A percentile compares a stretch with the other conserved stretches of the same genome.
phyloP scores from a whole-genome alignment of 2,797 vertebrate genomes.

The Coreius guichenoti region DNA sequence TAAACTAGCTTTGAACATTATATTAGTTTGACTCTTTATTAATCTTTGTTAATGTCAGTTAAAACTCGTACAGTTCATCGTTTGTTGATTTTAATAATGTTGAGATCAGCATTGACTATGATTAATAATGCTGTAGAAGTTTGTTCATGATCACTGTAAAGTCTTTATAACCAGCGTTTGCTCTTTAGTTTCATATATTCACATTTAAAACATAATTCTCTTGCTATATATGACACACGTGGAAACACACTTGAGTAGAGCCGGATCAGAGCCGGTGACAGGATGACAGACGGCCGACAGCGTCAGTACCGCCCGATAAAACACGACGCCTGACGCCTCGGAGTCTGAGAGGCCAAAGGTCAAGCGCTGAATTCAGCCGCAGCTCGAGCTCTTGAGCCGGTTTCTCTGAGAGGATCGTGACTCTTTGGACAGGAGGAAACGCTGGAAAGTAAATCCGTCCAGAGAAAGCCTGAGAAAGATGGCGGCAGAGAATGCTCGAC shows the following conservation, averaged over 20 bases:
- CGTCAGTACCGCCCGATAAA: too few species aligned
- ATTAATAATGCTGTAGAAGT: not conserved
- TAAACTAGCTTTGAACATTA: too few species aligned
- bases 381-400: not conserved
- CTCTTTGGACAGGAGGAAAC: not conserved
- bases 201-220: not conserved
- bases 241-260: too few species aligned
- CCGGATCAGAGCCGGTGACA: too few species aligned
- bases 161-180: not conserved
- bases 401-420: not conserved
- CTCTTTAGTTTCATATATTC: not conserved
- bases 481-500: not conserved
- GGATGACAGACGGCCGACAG: too few species aligned
- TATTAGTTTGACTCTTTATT: too few species aligned
- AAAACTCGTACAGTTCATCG: not conserved
- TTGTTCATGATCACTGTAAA: too few species aligned
- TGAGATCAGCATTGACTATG: too few species aligned
- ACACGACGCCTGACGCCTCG: too few species aligned
- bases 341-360: not conserved
- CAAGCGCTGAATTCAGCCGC: not conserved
- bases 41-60: too few species aligned
- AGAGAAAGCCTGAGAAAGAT: conserved; percentile 36
- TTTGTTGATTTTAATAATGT: too few species aligned
- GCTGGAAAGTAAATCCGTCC: not conserved
- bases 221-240: too few species aligned